Evolutionary conservation across 2,888 invertebrate species (phyloP), one percentile per base, ranked within the genome.

Genomic region (Miltochrista miniata): DNA sequence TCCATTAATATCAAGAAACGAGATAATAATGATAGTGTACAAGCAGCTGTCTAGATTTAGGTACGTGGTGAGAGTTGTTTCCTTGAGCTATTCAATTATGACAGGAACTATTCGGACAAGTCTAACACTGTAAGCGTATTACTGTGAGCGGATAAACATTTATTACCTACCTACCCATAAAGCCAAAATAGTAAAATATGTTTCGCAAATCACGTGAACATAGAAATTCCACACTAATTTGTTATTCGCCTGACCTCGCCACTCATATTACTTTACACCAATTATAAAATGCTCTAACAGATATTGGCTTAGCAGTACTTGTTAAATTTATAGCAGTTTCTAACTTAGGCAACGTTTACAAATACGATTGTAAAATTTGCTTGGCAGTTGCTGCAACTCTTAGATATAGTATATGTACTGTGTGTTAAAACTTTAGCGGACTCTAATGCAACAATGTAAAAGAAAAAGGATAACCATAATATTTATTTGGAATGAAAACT

Each of bases 201-300:
- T 10, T 43, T 18, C 15, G 30, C 30, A 48, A n/a, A 2, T 31
- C 41, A 37, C 48, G 36, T 7, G 9, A 8, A 14, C 38, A 48
- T 38, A 33, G 33, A 37, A 37, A 43, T 48, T 11, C 13, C 33
- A 33, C 31, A 13, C 7, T 44, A 43, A 43, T 14, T 33, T n/a
- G 14, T 33, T 24, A 48, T 38, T 12, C n/a, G 5, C 36, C 41
- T 45, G 45, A 45, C 41, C 50, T 45, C 36, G n/a, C 30, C 41
- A 42, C 11, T 42, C 36, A 41, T 5, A 18, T 38, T 15, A 31
- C 34, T 18, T 43, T 10, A 35, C 38, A 38, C 5, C 24, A 18
- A 18, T 38, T 38, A 35, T 5, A n/a, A 43, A 43, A 35, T 24
- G 3, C 9, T 34, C 15, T 12, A 34, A 9, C 5, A 35, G 13